phyloP scores from a whole-genome alignment of 2,113 vertebrate genomes.

The Ginglymostoma cirratum region DNA sequence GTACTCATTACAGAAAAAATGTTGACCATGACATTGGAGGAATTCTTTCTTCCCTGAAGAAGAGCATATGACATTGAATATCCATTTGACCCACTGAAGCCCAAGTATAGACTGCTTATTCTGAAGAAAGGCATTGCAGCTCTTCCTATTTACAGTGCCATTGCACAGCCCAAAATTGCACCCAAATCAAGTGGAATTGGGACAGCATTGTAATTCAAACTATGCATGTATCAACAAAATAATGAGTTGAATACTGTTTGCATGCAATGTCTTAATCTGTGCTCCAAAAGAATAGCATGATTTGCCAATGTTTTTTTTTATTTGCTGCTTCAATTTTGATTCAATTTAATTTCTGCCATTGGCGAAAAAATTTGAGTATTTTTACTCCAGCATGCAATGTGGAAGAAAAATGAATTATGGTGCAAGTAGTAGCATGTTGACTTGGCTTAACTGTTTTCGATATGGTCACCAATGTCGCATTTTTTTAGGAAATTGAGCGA shows the following conservation, averaged over 20 bases:
- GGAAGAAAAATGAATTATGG: neutral
- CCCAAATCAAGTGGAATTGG: neutral
- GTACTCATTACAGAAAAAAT: neutral
- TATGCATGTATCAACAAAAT: neutral
- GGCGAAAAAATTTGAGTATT: neutral
- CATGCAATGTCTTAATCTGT: neutral
- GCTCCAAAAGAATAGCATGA: no score
- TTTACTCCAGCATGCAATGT: neutral
- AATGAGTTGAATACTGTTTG: neutral
- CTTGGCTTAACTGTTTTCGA: neutral
- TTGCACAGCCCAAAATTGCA: neutral
- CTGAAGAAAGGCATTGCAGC: neutral
- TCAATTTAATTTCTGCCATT: neutral
- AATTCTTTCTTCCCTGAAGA: neutral
- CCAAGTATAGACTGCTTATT: neutral
- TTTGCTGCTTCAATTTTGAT: neutral
- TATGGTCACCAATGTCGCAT: neutral
- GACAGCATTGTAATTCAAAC: neutral
- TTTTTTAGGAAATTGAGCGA: constrained; percentile 85
- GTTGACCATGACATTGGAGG: neutral
- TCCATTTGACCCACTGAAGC: neutral
- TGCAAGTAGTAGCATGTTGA: neutral
- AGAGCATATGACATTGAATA: neutral
- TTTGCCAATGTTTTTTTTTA: neutral
- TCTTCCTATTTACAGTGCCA: no score